Evolutionary conservation across 2,888 invertebrate species (phyloP).

Genomic region (Gandaritis pyraliata): DNA sequence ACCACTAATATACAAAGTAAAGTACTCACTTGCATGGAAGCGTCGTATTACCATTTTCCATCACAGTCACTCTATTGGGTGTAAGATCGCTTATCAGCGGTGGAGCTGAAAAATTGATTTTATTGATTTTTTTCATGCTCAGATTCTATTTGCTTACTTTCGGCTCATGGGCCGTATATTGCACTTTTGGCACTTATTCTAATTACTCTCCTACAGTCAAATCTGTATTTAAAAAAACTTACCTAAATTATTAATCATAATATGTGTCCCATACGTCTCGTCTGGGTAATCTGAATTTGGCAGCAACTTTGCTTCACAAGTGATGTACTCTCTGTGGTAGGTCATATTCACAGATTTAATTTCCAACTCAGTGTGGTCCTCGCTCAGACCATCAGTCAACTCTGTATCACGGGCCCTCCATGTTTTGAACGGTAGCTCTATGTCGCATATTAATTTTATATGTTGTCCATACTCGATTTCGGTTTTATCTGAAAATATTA

Average conservation of each 20-base stretch:
- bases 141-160: too few relatives aligned
- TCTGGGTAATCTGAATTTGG: background rate
- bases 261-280: background rate
- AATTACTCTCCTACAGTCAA: too few relatives aligned
- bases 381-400: background rate
- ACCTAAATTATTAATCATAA: constrained; percentile 14
- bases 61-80: constrained; percentile 1
- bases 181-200: too few relatives aligned
- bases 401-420: background rate
- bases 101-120: constrained; percentile 1
- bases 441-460: constrained; percentile 14
- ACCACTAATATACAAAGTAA: too few relatives aligned
- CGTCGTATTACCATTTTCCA: constrained; percentile 5
- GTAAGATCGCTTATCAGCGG: constrained; percentile 3
- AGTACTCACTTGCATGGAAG: constrained; percentile 17
- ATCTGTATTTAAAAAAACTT: too few relatives aligned
- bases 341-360: constrained; percentile 10
- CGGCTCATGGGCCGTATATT: too few relatives aligned
- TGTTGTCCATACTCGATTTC: constrained; percentile 11
- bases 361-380: constrained; percentile 4
- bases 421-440: background rate
- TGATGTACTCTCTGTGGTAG: constrained; percentile 14
- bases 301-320: constrained; percentile 2
- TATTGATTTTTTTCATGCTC: too few relatives aligned
- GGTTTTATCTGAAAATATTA: constrained; percentile 6